Base-by-base conservation (phyloP, 1,140 invertebrate species). In the Prorops nasuta region DNA sequence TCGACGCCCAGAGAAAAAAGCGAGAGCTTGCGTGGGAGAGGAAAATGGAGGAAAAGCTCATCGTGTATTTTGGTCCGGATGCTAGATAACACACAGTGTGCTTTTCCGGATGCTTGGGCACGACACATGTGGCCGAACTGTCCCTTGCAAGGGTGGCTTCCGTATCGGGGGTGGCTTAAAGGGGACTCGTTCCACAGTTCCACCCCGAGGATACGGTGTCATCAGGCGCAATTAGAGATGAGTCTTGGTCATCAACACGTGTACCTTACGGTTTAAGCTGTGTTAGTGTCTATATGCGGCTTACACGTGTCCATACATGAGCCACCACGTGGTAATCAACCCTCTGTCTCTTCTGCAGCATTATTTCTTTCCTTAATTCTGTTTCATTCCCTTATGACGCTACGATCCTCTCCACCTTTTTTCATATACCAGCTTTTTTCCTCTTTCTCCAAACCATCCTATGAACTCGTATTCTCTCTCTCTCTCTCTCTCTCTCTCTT, bases 61-160 rank as follows among this genome's bases (percentile, higher is more conserved):
- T 35, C 42, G 50, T 57, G 59, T 62, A 60, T 62, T 62, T 62
- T 60, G 47, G 54, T 60, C 47, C 58, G 58, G 58, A 62, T 62
- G 54, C 59, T 60, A 62, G 59, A 62, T 60, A 62, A 57, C 59
- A 19, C 17, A 38, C 56, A 42, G 64, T 67, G 67, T 71, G 64
- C 66, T 75, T 74, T 75, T 75, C 70, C 72, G 70, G 71, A 64
- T 71, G 70, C 72, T 74, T 75, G 69, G 63, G 51, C 69, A 71
- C 64, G 66, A 74, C 70, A 72, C 70, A 74, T 69, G 67, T 57
- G 49, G 54, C 51, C 54, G 53, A 42, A 39, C 15, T 44, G 4
- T 28, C 24, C 24, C 24, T 4, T 6, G 24, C 24, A 10, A 28
- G 10, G 24, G 4, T 4, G 4, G 4, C 24, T 10, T 10, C 10